phyloP scores from a whole-genome alignment of 2,797 vertebrate species.

The Sylvilagus floridanus region DNA sequence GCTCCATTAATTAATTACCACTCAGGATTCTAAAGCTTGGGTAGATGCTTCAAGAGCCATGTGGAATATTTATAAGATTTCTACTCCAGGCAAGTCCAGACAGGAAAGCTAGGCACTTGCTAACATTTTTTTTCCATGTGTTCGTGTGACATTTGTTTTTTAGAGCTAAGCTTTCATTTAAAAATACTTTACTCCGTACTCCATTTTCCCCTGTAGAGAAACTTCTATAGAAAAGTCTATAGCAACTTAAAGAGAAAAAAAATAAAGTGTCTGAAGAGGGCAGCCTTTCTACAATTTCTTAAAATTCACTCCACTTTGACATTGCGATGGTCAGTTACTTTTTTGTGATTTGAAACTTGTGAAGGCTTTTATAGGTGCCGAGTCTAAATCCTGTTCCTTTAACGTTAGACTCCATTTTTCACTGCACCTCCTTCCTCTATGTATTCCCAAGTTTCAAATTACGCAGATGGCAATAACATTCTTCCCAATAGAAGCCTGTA shows the following conservation, averaged over 20 bases:
- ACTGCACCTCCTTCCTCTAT: not conserved
- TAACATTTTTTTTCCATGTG: constrained; percentile 54
- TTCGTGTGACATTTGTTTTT: constrained; percentile 50
- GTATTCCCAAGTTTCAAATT: not conserved
- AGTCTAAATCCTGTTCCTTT: constrained; percentile 61
- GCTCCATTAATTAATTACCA: constrained; percentile 82
- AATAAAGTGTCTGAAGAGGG: constrained; percentile 88
- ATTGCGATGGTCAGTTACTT: not conserved
- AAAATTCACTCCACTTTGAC: constrained; percentile 73
- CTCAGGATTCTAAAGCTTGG: constrained; percentile 71
- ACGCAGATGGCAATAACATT: not conserved
- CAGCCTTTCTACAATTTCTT: constrained; percentile 88
- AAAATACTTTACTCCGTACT: constrained; percentile 17
- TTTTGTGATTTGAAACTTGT: constrained; percentile 60
- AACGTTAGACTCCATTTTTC: constrained; percentile 30
- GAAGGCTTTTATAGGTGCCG: not conserved
- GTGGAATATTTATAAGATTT: constrained; percentile 56
- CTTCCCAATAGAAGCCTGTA: not conserved
- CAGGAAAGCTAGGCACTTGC: constrained; percentile 60
- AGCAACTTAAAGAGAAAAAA: constrained; percentile 68
- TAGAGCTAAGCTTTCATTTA: constrained; percentile 45
- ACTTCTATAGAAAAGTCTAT: constrained; percentile 30
- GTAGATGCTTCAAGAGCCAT: constrained; percentile 45
- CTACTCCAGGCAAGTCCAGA: constrained; percentile 60
- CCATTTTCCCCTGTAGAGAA: constrained; percentile 54